Conservation (phyloP, 2,888 invertebrate species). For the Eumerus sabulonum region DNA sequence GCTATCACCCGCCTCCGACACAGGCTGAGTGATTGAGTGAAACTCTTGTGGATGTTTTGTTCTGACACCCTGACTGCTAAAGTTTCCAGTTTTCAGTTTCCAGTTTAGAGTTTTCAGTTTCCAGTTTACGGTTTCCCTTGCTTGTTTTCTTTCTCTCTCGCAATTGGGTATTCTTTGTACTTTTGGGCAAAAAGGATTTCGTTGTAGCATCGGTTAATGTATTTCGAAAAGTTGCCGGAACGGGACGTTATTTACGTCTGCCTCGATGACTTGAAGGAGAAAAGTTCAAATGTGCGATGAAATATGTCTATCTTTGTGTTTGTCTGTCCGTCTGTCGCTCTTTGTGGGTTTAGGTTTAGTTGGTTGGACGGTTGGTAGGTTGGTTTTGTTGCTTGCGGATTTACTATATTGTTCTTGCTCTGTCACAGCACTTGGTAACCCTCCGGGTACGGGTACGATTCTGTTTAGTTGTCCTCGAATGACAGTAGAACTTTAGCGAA, state of each 20-base stretch:
- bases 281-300: slow-evolving; percentile 51
- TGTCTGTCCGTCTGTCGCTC: not conserved
- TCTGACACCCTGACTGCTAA: slow-evolving; percentile 59
- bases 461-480: slow-evolving; percentile 31
- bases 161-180: no score
- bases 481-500: slow-evolving; percentile 6
- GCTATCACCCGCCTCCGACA: not conserved
- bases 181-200: slow-evolving; percentile 57
- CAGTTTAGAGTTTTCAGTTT: slow-evolving; percentile 14
- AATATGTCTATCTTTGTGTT: slow-evolving; percentile 56
- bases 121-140: not conserved
- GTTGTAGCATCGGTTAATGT: slow-evolving; percentile 66
- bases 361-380: no score
- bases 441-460: slow-evolving; percentile 18
- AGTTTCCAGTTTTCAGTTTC: slow-evolving; percentile 39
- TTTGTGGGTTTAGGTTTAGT: slow-evolving; percentile 21
- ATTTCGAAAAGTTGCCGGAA: slow-evolving; percentile 58
- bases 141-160: no score
- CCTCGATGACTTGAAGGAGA: not conserved
- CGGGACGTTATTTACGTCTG: slow-evolving; percentile 9
- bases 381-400: slow-evolving; percentile 37
- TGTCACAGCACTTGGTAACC: slow-evolving; percentile 30
- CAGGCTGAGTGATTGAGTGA: slow-evolving; percentile 57
- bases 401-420: slow-evolving; percentile 28
- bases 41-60: slow-evolving; percentile 53